phyloP scores from a whole-genome alignment of 2,113 vertebrate genomes.

The Muscicapa adusta region DNA sequence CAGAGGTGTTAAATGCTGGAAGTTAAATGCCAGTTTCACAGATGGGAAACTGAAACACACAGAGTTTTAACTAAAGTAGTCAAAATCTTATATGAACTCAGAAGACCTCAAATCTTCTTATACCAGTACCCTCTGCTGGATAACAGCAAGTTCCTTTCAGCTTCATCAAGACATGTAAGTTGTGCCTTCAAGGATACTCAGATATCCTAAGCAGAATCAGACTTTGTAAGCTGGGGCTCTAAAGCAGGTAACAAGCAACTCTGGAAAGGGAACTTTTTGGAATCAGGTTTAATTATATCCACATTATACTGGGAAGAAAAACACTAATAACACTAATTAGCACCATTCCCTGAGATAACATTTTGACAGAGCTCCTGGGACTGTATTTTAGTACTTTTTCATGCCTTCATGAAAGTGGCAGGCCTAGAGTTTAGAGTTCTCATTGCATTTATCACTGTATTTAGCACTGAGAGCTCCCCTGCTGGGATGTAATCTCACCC shows the following conservation, averaged over 20 bases:
- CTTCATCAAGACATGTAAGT: background rate
- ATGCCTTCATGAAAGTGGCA: background rate
- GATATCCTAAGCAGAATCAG: background rate
- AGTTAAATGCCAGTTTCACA: background rate
- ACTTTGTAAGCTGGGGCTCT: background rate
- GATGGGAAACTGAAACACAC: background rate
- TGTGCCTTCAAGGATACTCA: background rate
- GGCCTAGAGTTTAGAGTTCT: background rate
- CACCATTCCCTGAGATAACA: background rate
- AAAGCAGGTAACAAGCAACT: background rate
- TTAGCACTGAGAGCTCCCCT: background rate
- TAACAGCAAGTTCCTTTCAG: background rate
- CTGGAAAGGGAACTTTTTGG: background rate
- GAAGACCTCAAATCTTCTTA: background rate
- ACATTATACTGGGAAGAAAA: background rate
- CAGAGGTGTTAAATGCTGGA: background rate
- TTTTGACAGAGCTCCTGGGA: background rate
- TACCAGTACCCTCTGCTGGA: background rate
- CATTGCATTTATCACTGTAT: background rate
- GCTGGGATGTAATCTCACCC: background rate
- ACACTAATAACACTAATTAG: background rate
- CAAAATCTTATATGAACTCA: background rate
- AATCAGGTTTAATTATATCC: background rate
- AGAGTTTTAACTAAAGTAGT: background rate
- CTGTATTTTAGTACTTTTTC: background rate